Evolutionary conservation across 2,888 invertebrate species (phyloP), one percentile per base, ranked within the genome.

Genomic region (Eugnorisma glareosa): DNA sequence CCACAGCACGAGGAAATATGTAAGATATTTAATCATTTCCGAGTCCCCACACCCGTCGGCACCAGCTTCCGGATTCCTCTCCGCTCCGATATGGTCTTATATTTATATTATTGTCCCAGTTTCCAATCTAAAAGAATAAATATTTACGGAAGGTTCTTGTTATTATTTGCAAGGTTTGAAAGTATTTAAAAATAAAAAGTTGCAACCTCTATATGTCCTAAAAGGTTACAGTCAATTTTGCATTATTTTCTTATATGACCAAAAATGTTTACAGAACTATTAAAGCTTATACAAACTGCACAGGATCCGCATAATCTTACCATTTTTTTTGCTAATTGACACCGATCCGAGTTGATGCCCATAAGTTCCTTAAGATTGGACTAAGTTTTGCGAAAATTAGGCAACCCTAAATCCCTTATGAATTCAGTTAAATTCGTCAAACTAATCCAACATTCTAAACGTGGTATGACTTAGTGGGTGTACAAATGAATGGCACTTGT

Each of bases 21-120:
- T 45, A 40, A 75, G 82, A 51, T 70, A 85, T 84, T 85, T 77
- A 84, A 85, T 84, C 73, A 77, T n/a, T 72, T 63, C 61, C 35
- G 66, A 40, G n/a, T 15, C 43, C 4, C 15, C 18, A 40, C 37
- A 21, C 43, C 51, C 40, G 54, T 8, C 73, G 45, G 37, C 28
- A 5, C 54, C 51, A 64, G 48, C 54, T 71, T 70, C 70, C 64
- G 59, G 51, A 71, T 70, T 76, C 69, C 72, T 35, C 13, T 68
- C 21, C 61, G 40, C 18, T n/a, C 28, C 35, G 15, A 31, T 7
- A 59, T 10, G 45, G 24, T 21, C n/a, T 54, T 82, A 61, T 28
- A 31, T 31, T 54, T 71, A 13, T 35, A 67, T 24, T 31, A 43
- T 43, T 40, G 61, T 28, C 13, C 63, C 48, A 35, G n/a, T 51